A percentile compares a stretch with the other conserved stretches of the same genome.
These are phyloP conservation scores for Diarsia brunnea DNA, from an alignment of 2,888 invertebrate genomes.

Conservation along the genomic window DNA sequence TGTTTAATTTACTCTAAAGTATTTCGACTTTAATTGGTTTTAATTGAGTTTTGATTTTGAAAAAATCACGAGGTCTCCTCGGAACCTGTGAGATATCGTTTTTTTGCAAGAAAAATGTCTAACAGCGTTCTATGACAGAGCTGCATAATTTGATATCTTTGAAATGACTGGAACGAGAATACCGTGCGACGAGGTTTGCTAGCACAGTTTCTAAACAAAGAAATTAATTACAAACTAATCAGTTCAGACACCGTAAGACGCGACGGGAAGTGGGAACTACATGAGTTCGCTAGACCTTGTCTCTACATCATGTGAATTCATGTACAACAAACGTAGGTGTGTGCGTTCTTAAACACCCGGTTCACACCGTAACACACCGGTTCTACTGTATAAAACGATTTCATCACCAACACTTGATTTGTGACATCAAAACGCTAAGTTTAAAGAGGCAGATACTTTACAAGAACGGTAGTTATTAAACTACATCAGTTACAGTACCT, in stretches of 20 bases:
- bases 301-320: slow-evolving; percentile 34
- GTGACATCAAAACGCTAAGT: slow-evolving; percentile 31
- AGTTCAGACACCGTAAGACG: slow-evolving; percentile 50
- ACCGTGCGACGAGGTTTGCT: not conserved
- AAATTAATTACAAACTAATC: slow-evolving; percentile 31
- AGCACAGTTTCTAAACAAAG: slow-evolving; percentile 35
- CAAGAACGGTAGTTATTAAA: not conserved
- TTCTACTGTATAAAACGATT: slow-evolving; percentile 30
- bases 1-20: slow-evolving; percentile 50
- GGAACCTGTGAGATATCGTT: too few relatives aligned
- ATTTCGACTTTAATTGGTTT: slow-evolving; percentile 12
- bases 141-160: not conserved
- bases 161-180: not conserved
- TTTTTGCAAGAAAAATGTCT: not conserved
- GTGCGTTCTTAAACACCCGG: slow-evolving; percentile 18
- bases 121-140: not conserved
- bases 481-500: not conserved
- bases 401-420: slow-evolving; percentile 39
- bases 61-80: not conserved
- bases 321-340: slow-evolving; percentile 7
- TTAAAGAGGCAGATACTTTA: not conserved
- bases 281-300: slow-evolving; percentile 44
- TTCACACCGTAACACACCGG: too few relatives aligned
- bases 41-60: not conserved
- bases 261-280: slow-evolving; percentile 36